These are phyloP conservation scores for Beris morrisii DNA, from an alignment of 2,888 invertebrate species.

Conservation along the genomic window DNA sequence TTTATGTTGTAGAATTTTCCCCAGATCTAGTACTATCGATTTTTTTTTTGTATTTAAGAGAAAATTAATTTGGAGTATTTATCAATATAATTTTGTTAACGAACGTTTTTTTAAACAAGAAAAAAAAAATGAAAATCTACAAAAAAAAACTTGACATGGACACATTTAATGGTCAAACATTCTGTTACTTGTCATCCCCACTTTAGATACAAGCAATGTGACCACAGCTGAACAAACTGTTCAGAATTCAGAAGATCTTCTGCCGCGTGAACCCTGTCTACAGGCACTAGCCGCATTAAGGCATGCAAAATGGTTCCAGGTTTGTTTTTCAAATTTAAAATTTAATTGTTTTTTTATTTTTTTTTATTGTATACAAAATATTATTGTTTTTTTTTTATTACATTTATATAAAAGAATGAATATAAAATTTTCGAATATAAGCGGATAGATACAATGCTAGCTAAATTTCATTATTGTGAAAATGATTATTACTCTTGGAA, in stretches of 20 bases:
- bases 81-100: conserved; percentile 35
- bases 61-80: conserved; percentile 37
- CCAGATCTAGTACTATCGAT: conserved; percentile 1
- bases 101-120: conserved; percentile 19
- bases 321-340: conserved; percentile 57
- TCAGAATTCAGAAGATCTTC: conserved; percentile 75
- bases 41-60: too few species aligned
- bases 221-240: conserved; percentile 68
- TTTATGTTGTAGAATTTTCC: background rate
- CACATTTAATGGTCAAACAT: conserved; percentile 70
- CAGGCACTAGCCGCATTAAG: conserved; percentile 99
- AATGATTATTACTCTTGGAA: too few species aligned
- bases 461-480: background rate
- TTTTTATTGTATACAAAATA: conserved; percentile 43
- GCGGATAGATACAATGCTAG: conserved; percentile 31
- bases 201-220: conserved; percentile 63
- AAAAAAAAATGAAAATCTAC: conserved; percentile 29
- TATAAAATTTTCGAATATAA: conserved; percentile 34
- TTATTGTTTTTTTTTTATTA: conserved; percentile 34
- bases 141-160: conserved; percentile 26
- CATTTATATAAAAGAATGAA: conserved; percentile 4
- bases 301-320: conserved; percentile 99
- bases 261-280: conserved; percentile 99
- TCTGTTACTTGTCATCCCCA: conserved; percentile 63
- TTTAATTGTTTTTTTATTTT: conserved; percentile 39